These are phyloP conservation scores for Liodrosophila aerea DNA, from an alignment of 2,888 invertebrate genomes.

Conservation along the genomic window DNA sequence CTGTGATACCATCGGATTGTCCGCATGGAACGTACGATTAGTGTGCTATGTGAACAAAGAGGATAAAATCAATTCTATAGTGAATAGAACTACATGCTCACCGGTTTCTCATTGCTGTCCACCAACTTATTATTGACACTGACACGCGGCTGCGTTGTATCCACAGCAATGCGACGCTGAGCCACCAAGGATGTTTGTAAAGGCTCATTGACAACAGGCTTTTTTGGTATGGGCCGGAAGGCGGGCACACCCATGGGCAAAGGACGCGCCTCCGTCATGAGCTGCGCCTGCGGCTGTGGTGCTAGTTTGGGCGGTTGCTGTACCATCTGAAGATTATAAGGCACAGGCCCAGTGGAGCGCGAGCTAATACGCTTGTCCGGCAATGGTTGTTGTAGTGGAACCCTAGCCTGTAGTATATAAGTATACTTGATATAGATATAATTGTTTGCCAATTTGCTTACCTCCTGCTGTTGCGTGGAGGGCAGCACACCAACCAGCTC, in stretches of 20 bases:
- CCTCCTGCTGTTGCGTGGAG: constrained; percentile 55
- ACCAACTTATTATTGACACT: constrained; percentile 77
- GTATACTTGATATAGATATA: neutral
- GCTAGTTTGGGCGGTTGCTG: constrained; percentile 37
- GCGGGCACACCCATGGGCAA: constrained; percentile 87
- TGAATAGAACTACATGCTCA: constrained; percentile 23
- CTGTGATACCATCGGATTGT: constrained; percentile 72
- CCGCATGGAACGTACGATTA: constrained; percentile 78
- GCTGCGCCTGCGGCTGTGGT: constrained; percentile 34
- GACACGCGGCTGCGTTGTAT: constrained; percentile 70
- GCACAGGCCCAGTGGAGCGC: constrained; percentile 69
- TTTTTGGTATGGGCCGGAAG: constrained; percentile 90
- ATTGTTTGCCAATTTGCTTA: constrained; percentile 1
- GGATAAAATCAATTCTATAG: neutral
- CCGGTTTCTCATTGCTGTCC: constrained; percentile 61
- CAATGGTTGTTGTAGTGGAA: constrained; percentile 51
- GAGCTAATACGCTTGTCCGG: constrained; percentile 76
- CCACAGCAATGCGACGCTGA: constrained; percentile 77
- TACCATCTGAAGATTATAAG: constrained; percentile 57
- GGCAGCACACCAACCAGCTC: constrained; percentile 80
- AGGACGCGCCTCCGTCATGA: constrained; percentile 84
- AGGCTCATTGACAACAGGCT: constrained; percentile 59
- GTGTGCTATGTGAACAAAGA: constrained; percentile 50
- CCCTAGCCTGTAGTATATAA: constrained; percentile 23
- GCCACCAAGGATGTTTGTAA: constrained; percentile 33